Evolutionary conservation across 2,797 vertebrate species (phyloP), one percentile per base, ranked within the genome.

Genomic region (Hyperoplus immaculatus): DNA sequence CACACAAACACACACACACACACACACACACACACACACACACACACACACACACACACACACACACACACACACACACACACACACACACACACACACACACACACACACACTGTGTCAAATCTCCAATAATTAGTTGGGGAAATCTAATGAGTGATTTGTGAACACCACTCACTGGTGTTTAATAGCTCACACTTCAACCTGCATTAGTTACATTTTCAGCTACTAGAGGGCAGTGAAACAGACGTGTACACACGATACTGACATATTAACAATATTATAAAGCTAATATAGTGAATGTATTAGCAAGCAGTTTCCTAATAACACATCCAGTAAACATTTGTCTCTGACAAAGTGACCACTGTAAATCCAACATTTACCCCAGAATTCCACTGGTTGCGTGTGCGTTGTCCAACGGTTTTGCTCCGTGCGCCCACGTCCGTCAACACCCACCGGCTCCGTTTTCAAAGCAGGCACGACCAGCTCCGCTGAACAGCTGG

Each of bases 101-200:
- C n/a, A n/a, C n/a, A n/a, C n/a, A n/a, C n/a, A n/a, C n/a, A n/a
- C n/a, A n/a, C n/a, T 66, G 15, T 6, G 61, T 65, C n/a, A 61
- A 41, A 77, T 55, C 18, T 8, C 1, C 18, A 51, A 10, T 65
- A 53, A 54, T 59, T 82, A 13, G 5, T 57, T 64, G 21, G 63
- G 47, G 21, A 71, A 51, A 50, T 59, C 6, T 73, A 56, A 36
- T 50, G 57, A 54, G 45, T 46, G 14, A 1, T 51, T 56, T 68
- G 39, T 61, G 13, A 68, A 62, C 16, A 67, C 15, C 15, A 2
- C 14, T 47, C 58, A 57, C 3, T 54, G 11, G 8, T 13, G 13
- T 63, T 64, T 41, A 49, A 71, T 13, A 64, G 18, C 10, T 75
- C 62, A 1, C 16, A n/a, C 72, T 70, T 15, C 69, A 41, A 72